A percentile compares a stretch with the other conserved stretches of the same genome.
Evolutionary conservation across 2,888 invertebrate species (phyloP).

Genomic region (Ophion ellenae): DNA sequence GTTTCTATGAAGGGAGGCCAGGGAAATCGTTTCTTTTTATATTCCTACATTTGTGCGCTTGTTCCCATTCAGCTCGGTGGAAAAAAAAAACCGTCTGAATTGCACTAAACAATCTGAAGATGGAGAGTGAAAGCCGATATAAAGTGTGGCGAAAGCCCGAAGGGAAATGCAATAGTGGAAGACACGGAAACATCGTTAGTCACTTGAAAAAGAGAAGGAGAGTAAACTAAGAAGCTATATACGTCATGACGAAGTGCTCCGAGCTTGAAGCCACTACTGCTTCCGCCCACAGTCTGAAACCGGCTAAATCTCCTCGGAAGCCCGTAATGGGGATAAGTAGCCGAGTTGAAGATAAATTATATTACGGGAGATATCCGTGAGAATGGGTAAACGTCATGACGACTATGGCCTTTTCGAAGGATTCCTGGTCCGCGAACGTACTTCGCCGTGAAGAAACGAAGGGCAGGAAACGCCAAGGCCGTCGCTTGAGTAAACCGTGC

Average conservation of each 20-base stretch:
- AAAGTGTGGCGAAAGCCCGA: background rate
- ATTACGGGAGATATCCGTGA: conserved; percentile 44
- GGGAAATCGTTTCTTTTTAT: too few relatives aligned
- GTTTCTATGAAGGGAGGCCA: too few relatives aligned
- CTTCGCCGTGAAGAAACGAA: background rate
- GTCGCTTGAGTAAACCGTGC: too few relatives aligned
- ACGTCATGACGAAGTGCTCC: conserved; percentile 24
- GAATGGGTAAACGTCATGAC: background rate
- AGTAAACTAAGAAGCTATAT: conserved; percentile 60
- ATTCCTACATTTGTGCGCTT: background rate
- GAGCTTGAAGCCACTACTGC: conserved; percentile 17
- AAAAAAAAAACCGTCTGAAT: background rate
- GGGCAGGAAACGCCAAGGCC: too few relatives aligned
- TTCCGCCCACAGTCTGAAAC: conserved; percentile 17
- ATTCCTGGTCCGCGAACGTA: background rate
- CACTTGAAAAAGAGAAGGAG: conserved; percentile 28
- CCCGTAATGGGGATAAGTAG: conserved; percentile 69
- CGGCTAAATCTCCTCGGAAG: conserved; percentile 67
- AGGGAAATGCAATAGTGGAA: conserved; percentile 27
- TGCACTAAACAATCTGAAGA: conserved; percentile 9
- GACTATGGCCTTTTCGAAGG: background rate
- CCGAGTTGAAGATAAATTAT: conserved; percentile 71
- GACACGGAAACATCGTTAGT: conserved; percentile 64
- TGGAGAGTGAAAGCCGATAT: conserved; percentile 12
- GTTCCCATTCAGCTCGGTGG: conserved; percentile 1